Base-by-base conservation (phyloP, 2,113 vertebrate species). In the Actenoides lindsayi region DNA sequence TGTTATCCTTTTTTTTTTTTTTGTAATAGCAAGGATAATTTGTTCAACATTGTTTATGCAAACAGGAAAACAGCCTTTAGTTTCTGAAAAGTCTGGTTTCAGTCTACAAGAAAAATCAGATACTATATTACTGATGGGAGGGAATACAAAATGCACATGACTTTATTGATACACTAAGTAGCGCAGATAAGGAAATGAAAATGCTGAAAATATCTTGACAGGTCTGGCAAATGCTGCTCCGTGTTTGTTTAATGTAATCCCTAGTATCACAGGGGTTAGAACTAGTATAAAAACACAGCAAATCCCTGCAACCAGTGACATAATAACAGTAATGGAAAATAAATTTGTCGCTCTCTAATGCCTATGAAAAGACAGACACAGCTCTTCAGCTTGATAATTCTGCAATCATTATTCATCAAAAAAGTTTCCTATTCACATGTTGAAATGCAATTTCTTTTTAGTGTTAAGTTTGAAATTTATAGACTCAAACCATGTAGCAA, bases 171-270 rank as follows among this genome's bases (percentile, higher is more conserved):
- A 70, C 59, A 33, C 33, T 48, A 89, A 92, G 31, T 56, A 89
- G 59, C 1, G 7, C 51, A 87, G 78, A 76, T 37, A 91, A 91
- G 70, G 78, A 93, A 96, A 91, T 89, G 62, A 91, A 95, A 97
- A 95, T 37, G 44, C 70, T 87, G 89, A 91, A 97, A 96, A 85
- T 89, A 93, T 82, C 67, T 71, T 85, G 89, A 87, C 75, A 91
- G 62, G 39, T 76, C 74, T 93, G 94, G 78, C 84, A 91, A 94
- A 82, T 53, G 80, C 57, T 60, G 92, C 50, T 93, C 67, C 77
- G 63, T 93, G 88, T 93, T 96, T 94, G 57, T 91, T 90, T 94
- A 96, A 94, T 92, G 90, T 67, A 95, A 93, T 79, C 83, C 67
- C 79, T 89, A 70, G 83, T 87, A 94, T 95, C 89, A 97, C 83